Evolutionary conservation across 2,113 vertebrate species (phyloP).

Genomic region (Aix galericulata): DNA sequence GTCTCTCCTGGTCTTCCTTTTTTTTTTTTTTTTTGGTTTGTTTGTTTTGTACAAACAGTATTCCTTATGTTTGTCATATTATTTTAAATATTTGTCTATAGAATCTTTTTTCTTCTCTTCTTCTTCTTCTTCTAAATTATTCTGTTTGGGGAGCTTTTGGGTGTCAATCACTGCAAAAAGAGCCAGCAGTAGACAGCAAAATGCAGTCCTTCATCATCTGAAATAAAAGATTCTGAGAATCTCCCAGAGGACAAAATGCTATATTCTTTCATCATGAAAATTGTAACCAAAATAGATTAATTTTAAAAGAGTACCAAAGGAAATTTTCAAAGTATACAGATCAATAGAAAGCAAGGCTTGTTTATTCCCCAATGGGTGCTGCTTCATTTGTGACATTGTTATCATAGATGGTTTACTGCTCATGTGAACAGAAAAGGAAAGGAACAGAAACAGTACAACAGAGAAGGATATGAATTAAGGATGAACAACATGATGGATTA

Average conservation of each 20-base stretch:
- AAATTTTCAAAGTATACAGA: background rate
- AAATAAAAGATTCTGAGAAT: background rate
- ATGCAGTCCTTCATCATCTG: background rate
- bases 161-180: background rate
- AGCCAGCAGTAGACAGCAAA: background rate
- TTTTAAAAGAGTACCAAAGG: background rate
- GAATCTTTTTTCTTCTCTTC: background rate
- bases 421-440: background rate
- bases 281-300: constrained; percentile 20
- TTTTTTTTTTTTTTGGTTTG: background rate
- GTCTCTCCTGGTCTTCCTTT: background rate
- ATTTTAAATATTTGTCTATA: background rate
- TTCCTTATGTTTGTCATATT: background rate
- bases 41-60: background rate
- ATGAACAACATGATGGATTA: background rate
- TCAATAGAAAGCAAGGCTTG: background rate
- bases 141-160: background rate
- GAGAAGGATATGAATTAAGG: background rate
- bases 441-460: background rate
- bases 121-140: background rate
- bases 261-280: constrained; percentile 26
- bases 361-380: background rate
- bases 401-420: background rate
- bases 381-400: background rate
- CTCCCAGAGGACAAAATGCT: constrained; percentile 15